Evolutionary conservation across 2,113 vertebrate species (phyloP).

Genomic region (Hypanus sabinus): DNA sequence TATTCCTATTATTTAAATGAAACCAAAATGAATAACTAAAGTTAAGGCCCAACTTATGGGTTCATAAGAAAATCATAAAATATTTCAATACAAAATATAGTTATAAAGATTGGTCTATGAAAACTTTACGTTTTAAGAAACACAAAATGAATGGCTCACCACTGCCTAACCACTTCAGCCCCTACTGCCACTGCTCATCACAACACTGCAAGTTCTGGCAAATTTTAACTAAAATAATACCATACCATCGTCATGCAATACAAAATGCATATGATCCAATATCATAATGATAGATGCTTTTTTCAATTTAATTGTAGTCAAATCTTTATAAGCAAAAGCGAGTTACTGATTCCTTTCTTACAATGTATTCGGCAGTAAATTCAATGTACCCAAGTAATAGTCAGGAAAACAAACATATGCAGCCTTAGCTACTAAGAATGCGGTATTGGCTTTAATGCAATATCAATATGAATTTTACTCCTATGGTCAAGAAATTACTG

Average conservation of each 20-base stretch:
- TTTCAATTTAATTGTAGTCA: neutral
- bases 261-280: neutral
- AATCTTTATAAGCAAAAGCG: neutral
- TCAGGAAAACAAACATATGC: neutral
- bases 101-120: too few species aligned
- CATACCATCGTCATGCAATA: neutral
- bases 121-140: neutral
- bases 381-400: neutral
- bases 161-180: neutral
- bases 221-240: neutral
- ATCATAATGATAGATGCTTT: neutral
- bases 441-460: neutral
- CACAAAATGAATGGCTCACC: neutral
- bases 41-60: neutral
- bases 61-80: neutral
- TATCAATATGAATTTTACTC: neutral
- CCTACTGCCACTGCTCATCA: neutral
- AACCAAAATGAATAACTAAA: neutral
- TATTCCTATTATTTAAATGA: neutral
- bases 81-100: too few species aligned
- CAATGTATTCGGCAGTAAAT: neutral
- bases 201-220: neutral
- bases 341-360: neutral
- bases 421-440: too few species aligned
- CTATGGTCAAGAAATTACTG: neutral